Evolutionary conservation across 2,888 invertebrate genomes (phyloP).

Genomic region (Cryptus armator): DNA sequence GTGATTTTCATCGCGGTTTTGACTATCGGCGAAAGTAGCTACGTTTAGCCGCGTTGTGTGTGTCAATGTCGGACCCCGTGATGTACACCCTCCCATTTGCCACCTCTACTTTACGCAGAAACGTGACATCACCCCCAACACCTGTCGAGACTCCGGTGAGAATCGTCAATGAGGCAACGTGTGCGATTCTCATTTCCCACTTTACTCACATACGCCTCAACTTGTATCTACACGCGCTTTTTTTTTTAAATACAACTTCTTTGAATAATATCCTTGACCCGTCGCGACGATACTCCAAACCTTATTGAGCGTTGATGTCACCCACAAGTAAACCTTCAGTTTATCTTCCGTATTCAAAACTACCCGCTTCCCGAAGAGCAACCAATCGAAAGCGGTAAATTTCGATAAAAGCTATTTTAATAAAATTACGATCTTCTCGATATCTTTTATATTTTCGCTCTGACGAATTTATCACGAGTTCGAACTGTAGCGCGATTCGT

Average conservation of each 20-base stretch:
- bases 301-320: conserved; percentile 29
- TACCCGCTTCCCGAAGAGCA: neutral
- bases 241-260: neutral
- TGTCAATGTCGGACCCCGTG: conserved; percentile 56
- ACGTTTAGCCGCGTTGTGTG: conserved; percentile 28
- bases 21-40: conserved; percentile 26
- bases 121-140: conserved; percentile 49
- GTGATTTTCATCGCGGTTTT: conserved; percentile 54
- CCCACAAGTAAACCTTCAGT: neutral
- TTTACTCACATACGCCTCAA: conserved; percentile 25
- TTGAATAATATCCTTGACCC: neutral
- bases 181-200: neutral
- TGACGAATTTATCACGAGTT: too few relatives aligned
- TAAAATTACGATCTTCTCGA: too few relatives aligned
- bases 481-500: too few relatives aligned
- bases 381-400: neutral
- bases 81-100: conserved; percentile 1
- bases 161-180: conserved; percentile 32
- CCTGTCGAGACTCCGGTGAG: conserved; percentile 20
- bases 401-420: neutral
- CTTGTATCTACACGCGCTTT: neutral
- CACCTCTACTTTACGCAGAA: neutral
- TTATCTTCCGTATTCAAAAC: neutral
- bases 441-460: too few relatives aligned
- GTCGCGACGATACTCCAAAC: neutral